A percentile compares a stretch with the other conserved stretches of the same genome.
These are phyloP conservation scores for Dryomyza anilis DNA, from an alignment of 2,888 invertebrate genomes.

Conservation along the genomic window DNA sequence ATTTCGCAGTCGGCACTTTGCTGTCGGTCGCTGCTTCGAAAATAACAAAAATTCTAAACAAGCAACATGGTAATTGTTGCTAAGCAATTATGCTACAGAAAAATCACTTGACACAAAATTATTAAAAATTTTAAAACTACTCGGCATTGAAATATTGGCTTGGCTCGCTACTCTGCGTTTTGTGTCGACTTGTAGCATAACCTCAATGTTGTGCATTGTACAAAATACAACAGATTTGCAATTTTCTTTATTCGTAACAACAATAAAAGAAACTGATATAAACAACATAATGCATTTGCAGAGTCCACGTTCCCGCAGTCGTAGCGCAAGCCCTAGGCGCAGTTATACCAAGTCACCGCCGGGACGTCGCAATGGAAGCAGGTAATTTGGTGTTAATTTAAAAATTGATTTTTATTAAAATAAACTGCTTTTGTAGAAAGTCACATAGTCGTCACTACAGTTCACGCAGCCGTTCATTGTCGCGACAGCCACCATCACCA, in stretches of 20 bases:
- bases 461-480: slow-evolving; percentile 37
- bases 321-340: slow-evolving; percentile 32
- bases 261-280: not conserved
- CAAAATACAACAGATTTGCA: not conserved
- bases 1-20: too few species aligned
- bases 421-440: slow-evolving; percentile 31
- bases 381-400: slow-evolving; percentile 28
- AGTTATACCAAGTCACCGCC: slow-evolving; percentile 37
- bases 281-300: slow-evolving; percentile 22
- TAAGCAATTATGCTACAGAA: slow-evolving; percentile 2
- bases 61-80: slow-evolving; percentile 8
- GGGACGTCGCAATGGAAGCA: slow-evolving; percentile 31
- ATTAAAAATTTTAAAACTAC: not conserved
- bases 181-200: too few species aligned
- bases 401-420: not conserved
- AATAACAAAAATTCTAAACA: slow-evolving; percentile 9
- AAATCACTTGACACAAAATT: not conserved
- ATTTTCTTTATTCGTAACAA: not conserved
- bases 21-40: too few species aligned
- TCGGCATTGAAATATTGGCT: not conserved
- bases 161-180: too few species aligned
- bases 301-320: slow-evolving; percentile 38
- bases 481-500: slow-evolving; percentile 38
- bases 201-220: too few species aligned
- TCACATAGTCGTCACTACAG: slow-evolving; percentile 40